These are phyloP conservation scores for Podarcis siculus DNA, from an alignment of 2,797 vertebrate genomes.

Conservation along the genomic window DNA sequence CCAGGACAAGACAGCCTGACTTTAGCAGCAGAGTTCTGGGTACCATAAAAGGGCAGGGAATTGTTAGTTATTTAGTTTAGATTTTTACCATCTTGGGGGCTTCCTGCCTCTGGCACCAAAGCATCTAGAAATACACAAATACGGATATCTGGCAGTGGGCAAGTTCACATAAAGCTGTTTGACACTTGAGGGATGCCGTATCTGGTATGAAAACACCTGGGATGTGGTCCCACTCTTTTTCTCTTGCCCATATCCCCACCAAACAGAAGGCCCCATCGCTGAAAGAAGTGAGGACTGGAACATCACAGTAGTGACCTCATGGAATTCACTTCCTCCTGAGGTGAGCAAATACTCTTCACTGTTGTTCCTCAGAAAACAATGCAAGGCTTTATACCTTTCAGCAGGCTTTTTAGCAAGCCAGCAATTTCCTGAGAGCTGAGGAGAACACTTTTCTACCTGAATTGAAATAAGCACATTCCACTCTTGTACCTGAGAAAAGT, in stretches of 20 bases:
- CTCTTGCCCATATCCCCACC: not conserved
- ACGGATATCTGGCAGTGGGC: not conserved
- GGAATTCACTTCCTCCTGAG: not conserved
- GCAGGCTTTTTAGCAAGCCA: not conserved
- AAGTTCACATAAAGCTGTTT: not conserved
- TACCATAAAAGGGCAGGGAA: slow-evolving; percentile 12
- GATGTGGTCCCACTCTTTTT: not conserved
- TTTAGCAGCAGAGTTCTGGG: not conserved
- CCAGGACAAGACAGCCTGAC: not conserved
- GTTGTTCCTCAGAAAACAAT: not conserved
- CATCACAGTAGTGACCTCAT: not conserved
- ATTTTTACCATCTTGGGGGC: not conserved
- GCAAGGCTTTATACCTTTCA: not conserved
- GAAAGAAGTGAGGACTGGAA: not conserved
- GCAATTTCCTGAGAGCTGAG: not conserved
- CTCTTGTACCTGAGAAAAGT: not conserved
- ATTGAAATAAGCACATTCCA: not conserved
- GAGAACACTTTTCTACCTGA: not conserved
- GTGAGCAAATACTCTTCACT: not conserved
- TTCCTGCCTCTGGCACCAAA: not conserved
- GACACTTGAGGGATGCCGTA: not conserved
- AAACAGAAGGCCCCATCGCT: not conserved
- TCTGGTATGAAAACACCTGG: not conserved
- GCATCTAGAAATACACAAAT: not conserved
- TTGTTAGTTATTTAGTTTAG: not conserved